Evolutionary conservation across 2,888 invertebrate genomes (phyloP), one percentile per base, ranked within the genome.

Genomic region (Polietes domitor): DNA sequence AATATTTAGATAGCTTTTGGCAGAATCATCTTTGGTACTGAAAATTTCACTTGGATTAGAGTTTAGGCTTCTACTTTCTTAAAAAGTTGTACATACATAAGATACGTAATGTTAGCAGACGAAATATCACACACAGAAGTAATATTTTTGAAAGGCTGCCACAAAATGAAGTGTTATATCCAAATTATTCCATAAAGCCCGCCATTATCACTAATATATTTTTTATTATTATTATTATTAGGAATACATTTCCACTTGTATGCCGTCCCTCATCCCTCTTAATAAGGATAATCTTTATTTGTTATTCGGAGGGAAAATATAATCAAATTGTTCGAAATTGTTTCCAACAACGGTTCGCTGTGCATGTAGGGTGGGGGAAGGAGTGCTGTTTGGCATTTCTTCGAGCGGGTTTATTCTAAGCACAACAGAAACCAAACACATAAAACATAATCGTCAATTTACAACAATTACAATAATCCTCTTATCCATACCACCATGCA

Each of bases 391-490:
- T 63, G 47, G 58, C 74, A 50, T 37, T 70, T 43, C 32, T 63
- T 32, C 21, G 41, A 21, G 43, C 5, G n/a, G 15, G 32, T 43
- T 32, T 19, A 37, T 65, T 68, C 41, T 24, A 43, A 68, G 9
- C 68, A 65, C 10, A 41, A 41, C 65, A 37, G 19, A 37, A 41
- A 37, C 15, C 21, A 53, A 82, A 77, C 15, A 26, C 70, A 80
- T 77, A 80, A 83, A 80, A 83, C 68, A 75, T 83, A 83, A 83
- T 80, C 77, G 83, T 83, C 80, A 77, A 85, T 82, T 85, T 85
- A 75, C 82, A 82, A 77, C 82, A 82, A 82, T 85, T 85, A 85
- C 79, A 78, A 83, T 85, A 85, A 85, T 82, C 85, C 82, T 80
- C 82, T 85, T 85, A 85, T 81, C 82, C 82, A 12, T 70, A 77